Conservation (phyloP, 2,113 vertebrate genomes). For the Saccopteryx leptura region DNA sequence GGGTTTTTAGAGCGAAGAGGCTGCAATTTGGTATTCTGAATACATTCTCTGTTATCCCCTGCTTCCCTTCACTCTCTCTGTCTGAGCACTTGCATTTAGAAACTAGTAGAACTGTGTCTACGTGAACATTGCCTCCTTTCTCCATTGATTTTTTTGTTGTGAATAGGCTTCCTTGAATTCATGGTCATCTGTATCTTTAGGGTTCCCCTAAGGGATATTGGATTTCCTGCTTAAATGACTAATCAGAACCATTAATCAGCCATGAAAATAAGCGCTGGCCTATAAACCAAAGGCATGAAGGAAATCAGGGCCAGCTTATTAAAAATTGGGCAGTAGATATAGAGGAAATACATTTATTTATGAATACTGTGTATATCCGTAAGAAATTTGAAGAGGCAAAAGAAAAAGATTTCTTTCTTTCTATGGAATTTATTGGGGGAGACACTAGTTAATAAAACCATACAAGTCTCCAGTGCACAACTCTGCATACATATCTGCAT, state of each 20-base stretch:
- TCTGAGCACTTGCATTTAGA: conserved; percentile 79
- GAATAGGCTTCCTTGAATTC: conserved; percentile 86
- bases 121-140: conserved; percentile 84
- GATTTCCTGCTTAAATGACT: conserved; percentile 84
- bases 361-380: neutral
- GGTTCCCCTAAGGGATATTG: conserved; percentile 85
- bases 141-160: conserved; percentile 83
- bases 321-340: conserved; percentile 70
- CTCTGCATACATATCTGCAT: neutral
- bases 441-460: neutral
- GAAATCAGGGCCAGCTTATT: conserved; percentile 71
- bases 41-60: conserved; percentile 81
- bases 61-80: conserved; percentile 54
- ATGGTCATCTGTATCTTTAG: conserved; percentile 83
- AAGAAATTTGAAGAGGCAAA: conserved; percentile 39
- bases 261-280: conserved; percentile 78
- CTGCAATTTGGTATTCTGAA: conserved; percentile 78
- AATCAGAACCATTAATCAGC: conserved; percentile 86
- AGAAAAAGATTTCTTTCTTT: neutral
- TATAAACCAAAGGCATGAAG: conserved; percentile 63
- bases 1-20: conserved; percentile 75
- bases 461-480: neutral
- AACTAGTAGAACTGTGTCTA: conserved; percentile 81
- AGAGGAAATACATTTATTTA: conserved; percentile 60
- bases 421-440: neutral